Evolutionary conservation across 1,140 invertebrate genomes (phyloP), one percentile per base, ranked within the genome.

Genomic region (Penaeus vannamei): DNA sequence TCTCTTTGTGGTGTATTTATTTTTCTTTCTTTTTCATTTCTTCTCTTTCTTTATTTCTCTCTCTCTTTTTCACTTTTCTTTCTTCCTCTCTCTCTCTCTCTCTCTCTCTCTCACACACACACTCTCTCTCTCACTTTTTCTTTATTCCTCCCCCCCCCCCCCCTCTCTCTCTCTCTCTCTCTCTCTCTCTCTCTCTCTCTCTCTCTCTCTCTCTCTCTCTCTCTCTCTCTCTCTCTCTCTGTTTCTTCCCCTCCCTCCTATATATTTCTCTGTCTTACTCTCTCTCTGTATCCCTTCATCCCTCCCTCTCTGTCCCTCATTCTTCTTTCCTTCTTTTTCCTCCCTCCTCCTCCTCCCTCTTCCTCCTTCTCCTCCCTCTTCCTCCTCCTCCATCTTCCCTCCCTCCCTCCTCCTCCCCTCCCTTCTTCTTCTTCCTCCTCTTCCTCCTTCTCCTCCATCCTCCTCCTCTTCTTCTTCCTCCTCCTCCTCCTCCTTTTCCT

Each of bases 221-320:
- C 66, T 60, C 26, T 36, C 10, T 29, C 62, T 66, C 66, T 84
- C 53, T 61, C 66, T 84, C 83, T 66, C 83, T 66, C 66, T 61
- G 10, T 61, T 46, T 84, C 62, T 66, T 66, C 82, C 61, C 26
- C 32, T 29, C 81, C 36, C 53, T 29, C 29, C 46, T 53, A n/a
- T 29, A n/a, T 32, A 32, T 10, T 19, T 26, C 32, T 84, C 60
- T 26, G 42, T 62, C 26, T 60, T 22, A 59, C 23, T 36, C 5
- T 23, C 22, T 26, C 80, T 60, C 46, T 42, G 2, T 26, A 23
- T n/a, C 22, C 80, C n/a, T 83, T 60, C 61, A 36, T 60, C 29
- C 66, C 46, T 26, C 23, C 53, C 29, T 22, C 80, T 42, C 17
- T 19, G 42, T 77, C 80, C 29, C 26, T 22, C 19, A 7, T 26